Base-by-base conservation (phyloP, 2,888 invertebrate species). In the Conchocele bisecta region DNA sequence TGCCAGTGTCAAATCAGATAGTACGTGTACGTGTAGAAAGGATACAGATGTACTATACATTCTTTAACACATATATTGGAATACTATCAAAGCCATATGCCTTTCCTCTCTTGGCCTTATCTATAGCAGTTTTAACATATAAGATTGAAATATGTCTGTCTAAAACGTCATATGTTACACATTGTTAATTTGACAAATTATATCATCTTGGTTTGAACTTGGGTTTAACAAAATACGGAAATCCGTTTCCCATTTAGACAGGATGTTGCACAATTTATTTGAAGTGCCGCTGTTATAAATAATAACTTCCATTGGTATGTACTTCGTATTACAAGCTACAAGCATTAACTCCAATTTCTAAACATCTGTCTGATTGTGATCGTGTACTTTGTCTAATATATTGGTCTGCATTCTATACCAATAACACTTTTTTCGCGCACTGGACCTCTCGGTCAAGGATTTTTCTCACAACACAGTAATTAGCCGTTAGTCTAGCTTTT, bases 81-180 rank as follows among this genome's bases (percentile, higher is more conserved):
- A 60, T 50, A 37, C 3, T 22, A 60, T 60, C 50, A 24, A 5
- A 28, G 22, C 60, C 60, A 29, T 39, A 60, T 20, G 60, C 22
- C 28, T 63, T 63, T 24, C 53, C 33, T 15, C 33, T 28, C 5
- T 42, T 33, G 22, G 63, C 44, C 31, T 50, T 53, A 6, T 15
- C 5, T 17, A 60, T 35, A 3, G 60, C 60, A 20, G 35, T 60
- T 26, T 37, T 46, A 7, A 60, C 50, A 39, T 60, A 48, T 26
- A 50, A 48, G 17, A 60, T 13, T 13, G 60, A 33, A 50, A 48
- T 60, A 26, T 50, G n/a, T 28, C 37, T 39, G 51, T 50, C 15
- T 9, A 46, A 46, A 5, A 7, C 26, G 24, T 24, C 5, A 46
- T 46, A 24, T 26, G 15, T 5, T n/a, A n/a, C n/a, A n/a, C 22